Evolutionary conservation across 2,113 vertebrate species (phyloP), one percentile per base, ranked within the genome.

Genomic region (Mixornis gularis): DNA sequence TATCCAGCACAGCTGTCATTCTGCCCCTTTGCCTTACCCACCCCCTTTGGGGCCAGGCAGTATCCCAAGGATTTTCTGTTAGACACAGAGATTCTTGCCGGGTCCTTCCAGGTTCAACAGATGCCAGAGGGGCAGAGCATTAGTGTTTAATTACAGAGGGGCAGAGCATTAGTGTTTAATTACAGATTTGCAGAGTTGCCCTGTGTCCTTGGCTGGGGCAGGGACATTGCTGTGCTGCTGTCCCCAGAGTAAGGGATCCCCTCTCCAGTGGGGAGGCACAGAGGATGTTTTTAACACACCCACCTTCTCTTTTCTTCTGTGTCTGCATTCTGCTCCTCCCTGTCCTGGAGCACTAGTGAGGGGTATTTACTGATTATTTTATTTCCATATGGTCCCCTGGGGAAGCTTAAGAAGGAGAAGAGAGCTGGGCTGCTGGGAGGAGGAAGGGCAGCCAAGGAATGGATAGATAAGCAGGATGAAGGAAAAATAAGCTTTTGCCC

Each of bases 231-330:
- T 79, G 65, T 52, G 68, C 17, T 65, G 34, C 48, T 68, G 36
- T n/a, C 53, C 63, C 51, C 27, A 34, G 9, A 41, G 14, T 6
- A 20, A 16, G 32, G 17, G 12, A 53, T 30, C 5, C 4, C 24
- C n/a, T 79, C 59, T 40, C 62, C 1, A 2, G 0, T 1, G 1
- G 20, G 26, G 26, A 82, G 62, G 8, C 7, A 4, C 3, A 19
- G 20, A 26, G 7, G 51, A 22, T 78, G 43, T 7, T 74, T 52
- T 73, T 15, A 52, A 26, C 40, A 20, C 29, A 27, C 19, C 27
- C 4, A 13, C 12, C 26, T 80, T 56, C 52, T 63, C 60, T 36
- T 73, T 30, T 4, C 4, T 8, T 40, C 12, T 12, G 8, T 18
- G 7, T 6, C 64, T 49, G 55, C 82, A 59, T 89, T 77, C 69